Percentiles rank a stretch among this genome's conserved stretches.
Evolutionary conservation across 2,797 vertebrate genomes (phyloP).

Genomic region (Chaenodraco wilsoni): DNA sequence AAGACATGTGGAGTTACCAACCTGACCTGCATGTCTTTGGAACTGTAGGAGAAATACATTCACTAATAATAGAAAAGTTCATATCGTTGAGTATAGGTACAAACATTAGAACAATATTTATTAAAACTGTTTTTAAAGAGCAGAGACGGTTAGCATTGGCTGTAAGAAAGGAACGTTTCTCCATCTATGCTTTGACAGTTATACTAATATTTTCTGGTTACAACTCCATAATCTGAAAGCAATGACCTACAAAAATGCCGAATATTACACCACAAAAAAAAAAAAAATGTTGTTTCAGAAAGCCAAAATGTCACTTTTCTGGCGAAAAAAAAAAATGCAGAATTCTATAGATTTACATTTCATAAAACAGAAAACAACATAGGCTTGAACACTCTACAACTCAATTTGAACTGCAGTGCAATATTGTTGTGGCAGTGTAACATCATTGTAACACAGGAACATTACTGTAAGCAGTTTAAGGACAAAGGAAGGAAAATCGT

Average conservation of each 20-base stretch:
- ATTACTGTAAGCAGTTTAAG: slow-evolving; percentile 3
- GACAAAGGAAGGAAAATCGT: slow-evolving; percentile 24
- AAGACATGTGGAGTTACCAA: background rate
- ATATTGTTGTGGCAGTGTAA: slow-evolving; percentile 7
- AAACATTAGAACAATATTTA: background rate
- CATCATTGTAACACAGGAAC: slow-evolving; percentile 1
- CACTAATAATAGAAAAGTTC: background rate
- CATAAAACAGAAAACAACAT: background rate
- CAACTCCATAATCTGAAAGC: background rate
- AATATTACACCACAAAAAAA: background rate
- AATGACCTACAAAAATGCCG: background rate
- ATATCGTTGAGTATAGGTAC: background rate
- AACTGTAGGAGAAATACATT: background rate
- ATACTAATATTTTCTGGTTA: background rate
- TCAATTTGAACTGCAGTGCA: background rate
- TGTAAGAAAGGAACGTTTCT: background rate
- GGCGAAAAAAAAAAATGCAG: no score
- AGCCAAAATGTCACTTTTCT: background rate
- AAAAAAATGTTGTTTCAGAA: background rate
- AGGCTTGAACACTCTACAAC: background rate
- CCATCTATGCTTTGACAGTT: background rate
- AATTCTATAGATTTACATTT: background rate
- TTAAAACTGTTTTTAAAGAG: background rate
- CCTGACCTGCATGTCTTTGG: background rate
- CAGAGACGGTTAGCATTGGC: background rate